Evolutionary conservation across 2,888 invertebrate genomes (phyloP).

Genomic region (Leptarthrus brevirostris): DNA sequence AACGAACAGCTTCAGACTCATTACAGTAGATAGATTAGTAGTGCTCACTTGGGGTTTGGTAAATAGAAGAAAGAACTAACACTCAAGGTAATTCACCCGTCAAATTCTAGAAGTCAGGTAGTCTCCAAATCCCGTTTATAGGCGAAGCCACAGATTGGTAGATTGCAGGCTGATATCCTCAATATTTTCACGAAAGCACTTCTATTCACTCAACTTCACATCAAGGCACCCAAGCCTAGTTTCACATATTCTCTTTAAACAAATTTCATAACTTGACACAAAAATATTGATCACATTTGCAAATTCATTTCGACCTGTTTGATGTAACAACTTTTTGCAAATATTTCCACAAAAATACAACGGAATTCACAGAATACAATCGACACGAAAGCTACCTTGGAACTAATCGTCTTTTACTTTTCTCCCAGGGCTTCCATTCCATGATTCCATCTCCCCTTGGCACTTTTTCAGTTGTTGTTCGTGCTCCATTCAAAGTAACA

Average conservation of each 20-base stretch:
- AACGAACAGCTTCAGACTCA: background rate
- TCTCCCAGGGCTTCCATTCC: conserved; percentile 15
- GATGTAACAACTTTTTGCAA: conserved; percentile 9
- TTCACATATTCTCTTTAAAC: too few species aligned
- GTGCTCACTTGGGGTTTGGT: too few species aligned
- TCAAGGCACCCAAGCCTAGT: too few species aligned
- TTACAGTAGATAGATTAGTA: too few species aligned
- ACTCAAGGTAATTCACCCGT: conserved; percentile 6
- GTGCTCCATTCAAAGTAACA: background rate
- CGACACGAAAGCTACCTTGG: conserved; percentile 30
- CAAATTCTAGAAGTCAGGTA: background rate
- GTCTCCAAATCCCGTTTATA: background rate
- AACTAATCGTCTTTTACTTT: conserved; percentile 31
- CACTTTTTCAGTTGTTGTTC: background rate
- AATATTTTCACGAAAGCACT: background rate
- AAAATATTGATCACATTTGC: background rate
- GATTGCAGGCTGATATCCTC: background rate
- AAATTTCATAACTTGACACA: background rate
- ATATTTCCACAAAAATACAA: background rate
- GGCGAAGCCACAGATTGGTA: background rate
- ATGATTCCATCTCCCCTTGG: background rate
- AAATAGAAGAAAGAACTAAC: too few species aligned
- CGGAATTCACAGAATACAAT: background rate
- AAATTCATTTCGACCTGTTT: background rate
- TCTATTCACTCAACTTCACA: background rate